Conservation (phyloP, 2,888 invertebrate genomes). For the Cataglyphis albicans region DNA sequence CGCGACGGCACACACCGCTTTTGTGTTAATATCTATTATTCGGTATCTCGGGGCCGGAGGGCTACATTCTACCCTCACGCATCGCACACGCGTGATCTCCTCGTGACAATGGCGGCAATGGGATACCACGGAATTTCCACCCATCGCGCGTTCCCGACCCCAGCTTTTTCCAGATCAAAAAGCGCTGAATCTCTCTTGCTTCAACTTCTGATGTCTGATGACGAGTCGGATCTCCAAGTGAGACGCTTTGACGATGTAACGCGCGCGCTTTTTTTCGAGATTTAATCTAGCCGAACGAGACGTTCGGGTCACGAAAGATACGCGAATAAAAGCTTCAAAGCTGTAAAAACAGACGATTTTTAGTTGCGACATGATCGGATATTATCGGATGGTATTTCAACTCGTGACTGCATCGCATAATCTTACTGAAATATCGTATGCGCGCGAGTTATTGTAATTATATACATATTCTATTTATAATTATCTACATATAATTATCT, state of each 20-base stretch:
- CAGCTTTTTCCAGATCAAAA: constrained; percentile 66
- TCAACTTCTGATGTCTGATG: constrained; percentile 55
- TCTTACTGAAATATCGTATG: not conserved
- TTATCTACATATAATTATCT: too few species aligned
- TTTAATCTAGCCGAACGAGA: constrained; percentile 35
- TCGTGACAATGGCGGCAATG: constrained; percentile 77
- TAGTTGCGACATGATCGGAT: not conserved
- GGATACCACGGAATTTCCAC: constrained; percentile 73
- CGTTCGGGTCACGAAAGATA: not conserved
- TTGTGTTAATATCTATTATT: constrained; percentile 83
- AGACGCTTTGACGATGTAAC: constrained; percentile 25
- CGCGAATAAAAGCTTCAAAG: not conserved
- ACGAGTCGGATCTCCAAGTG: constrained; percentile 33
- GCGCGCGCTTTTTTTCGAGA: not conserved
- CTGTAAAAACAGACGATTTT: not conserved
- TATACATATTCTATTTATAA: too few species aligned
- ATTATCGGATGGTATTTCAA: not conserved
- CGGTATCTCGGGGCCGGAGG: constrained; percentile 71
- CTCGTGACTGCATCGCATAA: not conserved
- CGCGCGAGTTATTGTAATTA: too few species aligned
- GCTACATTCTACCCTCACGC: constrained; percentile 77
- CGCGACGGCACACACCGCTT: constrained; percentile 79
- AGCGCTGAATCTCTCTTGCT: constrained; percentile 57
- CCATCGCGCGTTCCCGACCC: constrained; percentile 58
- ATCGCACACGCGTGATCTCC: constrained; percentile 81